Evolutionary conservation across 2,797 vertebrate species (phyloP).

Genomic region (Crax fasciolata): DNA sequence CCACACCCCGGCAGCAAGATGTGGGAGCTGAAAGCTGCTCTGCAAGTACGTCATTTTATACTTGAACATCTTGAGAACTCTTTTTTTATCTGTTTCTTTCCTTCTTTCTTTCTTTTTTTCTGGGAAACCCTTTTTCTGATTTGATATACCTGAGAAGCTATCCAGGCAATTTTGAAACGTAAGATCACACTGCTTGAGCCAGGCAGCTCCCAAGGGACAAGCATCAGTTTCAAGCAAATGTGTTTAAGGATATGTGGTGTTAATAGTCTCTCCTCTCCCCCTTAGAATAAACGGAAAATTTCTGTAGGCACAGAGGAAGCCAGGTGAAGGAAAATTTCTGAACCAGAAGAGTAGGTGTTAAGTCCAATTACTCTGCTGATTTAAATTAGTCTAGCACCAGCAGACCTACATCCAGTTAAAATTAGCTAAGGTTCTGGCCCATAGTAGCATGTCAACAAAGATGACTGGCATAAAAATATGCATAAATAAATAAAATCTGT

Average conservation of each 20-base stretch:
- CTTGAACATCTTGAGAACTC: not conserved
- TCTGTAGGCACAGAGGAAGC: conserved; percentile 23
- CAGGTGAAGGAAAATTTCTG: conserved; percentile 60
- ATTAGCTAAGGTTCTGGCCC: conserved; percentile 19
- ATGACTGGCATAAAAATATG: not conserved
- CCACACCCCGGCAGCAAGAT: conserved; percentile 42
- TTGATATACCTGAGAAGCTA: conserved; percentile 21
- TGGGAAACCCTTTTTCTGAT: conserved; percentile 43
- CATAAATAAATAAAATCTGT: conserved; percentile 19
- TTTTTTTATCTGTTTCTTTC: too few species aligned
- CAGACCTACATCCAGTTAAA: conserved; percentile 31
- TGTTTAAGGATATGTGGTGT: conserved; percentile 43
- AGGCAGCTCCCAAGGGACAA: conserved; percentile 37
- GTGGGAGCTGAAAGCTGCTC: conserved; percentile 57
- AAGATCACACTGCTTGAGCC: not conserved
- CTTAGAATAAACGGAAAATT: conserved; percentile 38
- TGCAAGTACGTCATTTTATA: conserved; percentile 54
- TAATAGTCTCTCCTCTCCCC: conserved; percentile 5
- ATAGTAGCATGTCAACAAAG: not conserved
- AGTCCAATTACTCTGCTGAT: conserved; percentile 46
- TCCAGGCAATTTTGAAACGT: not conserved
- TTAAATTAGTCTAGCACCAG: conserved; percentile 48
- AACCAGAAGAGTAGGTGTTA: conserved; percentile 44
- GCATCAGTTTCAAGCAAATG: conserved; percentile 30
- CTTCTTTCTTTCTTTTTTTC: accelerated